These are phyloP conservation scores for Seladonia tumulorum DNA, from an alignment of 2,888 invertebrate species.

Conservation along the genomic window DNA sequence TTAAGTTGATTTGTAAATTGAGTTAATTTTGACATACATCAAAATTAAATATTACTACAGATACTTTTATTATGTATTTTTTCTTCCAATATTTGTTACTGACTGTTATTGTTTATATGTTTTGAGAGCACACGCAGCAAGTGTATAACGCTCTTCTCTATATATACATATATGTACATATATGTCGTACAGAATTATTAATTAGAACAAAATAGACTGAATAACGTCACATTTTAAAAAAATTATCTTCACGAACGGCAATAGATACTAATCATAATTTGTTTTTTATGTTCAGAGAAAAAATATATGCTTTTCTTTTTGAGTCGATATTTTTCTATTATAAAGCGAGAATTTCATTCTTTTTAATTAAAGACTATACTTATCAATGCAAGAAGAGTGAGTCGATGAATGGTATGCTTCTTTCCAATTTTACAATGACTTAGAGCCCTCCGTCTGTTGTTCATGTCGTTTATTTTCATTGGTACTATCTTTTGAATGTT, in stretches of 20 bases:
- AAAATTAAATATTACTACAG: slow-evolving; percentile 71
- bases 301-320: background rate
- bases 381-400: background rate
- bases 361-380: slow-evolving; percentile 19
- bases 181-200: slow-evolving; percentile 27
- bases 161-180: background rate
- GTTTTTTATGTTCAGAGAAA: background rate
- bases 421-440: slow-evolving; percentile 17
- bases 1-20: slow-evolving; percentile 74
- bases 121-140: slow-evolving; percentile 4
- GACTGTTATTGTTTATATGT: slow-evolving; percentile 27
- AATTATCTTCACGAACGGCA: slow-evolving; percentile 4
- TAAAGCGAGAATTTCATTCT: background rate
- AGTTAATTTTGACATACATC: slow-evolving; percentile 71
- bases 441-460: background rate
- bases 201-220: slow-evolving; percentile 40
- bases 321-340: background rate
- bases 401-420: slow-evolving; percentile 6
- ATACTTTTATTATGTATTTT: slow-evolving; percentile 65
- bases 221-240: background rate
- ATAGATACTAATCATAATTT: slow-evolving; percentile 22
- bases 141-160: background rate
- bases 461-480: slow-evolving; percentile 17
- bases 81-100: slow-evolving; percentile 61
- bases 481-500: slow-evolving; percentile 40